These are phyloP conservation scores for Pollenia angustigena DNA, from an alignment of 2,888 invertebrate genomes.

Conservation along the genomic window DNA sequence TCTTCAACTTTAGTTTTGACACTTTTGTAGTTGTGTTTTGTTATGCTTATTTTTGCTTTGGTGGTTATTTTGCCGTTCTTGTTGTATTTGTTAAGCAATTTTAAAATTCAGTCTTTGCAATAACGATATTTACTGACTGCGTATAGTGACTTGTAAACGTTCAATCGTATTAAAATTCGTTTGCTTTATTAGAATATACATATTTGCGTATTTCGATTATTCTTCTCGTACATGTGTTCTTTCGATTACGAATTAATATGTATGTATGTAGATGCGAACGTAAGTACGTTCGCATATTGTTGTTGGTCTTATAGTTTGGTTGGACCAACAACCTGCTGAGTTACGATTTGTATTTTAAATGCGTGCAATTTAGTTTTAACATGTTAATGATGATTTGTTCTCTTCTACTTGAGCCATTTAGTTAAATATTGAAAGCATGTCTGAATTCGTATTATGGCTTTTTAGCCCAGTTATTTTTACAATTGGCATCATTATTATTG, in stretches of 20 bases:
- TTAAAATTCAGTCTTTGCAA: neutral
- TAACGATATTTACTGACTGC: constrained; percentile 17
- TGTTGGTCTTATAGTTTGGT: neutral
- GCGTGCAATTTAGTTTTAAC: constrained; percentile 67
- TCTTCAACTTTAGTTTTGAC: too few species aligned
- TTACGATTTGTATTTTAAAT: constrained; percentile 70
- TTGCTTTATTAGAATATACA: neutral
- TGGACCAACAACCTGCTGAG: constrained; percentile 45
- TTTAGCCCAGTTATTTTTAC: constrained; percentile 60
- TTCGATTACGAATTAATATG: neutral
- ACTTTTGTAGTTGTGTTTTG: neutral
- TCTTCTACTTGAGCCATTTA: constrained; percentile 54
- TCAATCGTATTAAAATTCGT: neutral
- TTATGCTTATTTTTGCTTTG: neutral
- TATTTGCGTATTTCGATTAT: constrained; percentile 24
- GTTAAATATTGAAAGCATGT: constrained; percentile 66
- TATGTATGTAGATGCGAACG: too few species aligned
- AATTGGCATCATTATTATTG: constrained; percentile 65
- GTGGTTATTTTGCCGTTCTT: neutral
- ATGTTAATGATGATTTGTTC: constrained; percentile 65
- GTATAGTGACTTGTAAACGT: neutral
- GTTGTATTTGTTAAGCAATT: neutral
- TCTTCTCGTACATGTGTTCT: constrained; percentile 13
- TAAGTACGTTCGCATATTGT: neutral
- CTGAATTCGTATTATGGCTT: constrained; percentile 61